Evolutionary conservation across 2,113 vertebrate genomes (phyloP), one percentile per base, ranked within the genome.

Genomic region (Psettodes erumei): DNA sequence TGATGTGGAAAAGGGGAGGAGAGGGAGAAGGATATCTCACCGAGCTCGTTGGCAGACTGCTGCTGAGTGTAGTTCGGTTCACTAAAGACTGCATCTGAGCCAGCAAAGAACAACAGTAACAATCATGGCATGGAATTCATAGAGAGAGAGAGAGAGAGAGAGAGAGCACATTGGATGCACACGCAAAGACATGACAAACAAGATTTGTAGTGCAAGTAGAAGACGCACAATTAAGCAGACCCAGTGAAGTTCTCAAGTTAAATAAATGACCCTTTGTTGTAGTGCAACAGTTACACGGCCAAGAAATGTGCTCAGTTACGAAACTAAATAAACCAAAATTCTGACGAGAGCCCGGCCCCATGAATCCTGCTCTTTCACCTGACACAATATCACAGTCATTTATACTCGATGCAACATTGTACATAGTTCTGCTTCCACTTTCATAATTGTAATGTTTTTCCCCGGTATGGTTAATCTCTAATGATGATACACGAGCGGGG

Each of bases 261-360:
- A 67, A 82, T 79, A 82, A 85, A 85, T 59, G 63, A 66, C 16
- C 32, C 61, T 81, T 84, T 86, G 80, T 67, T 71, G 62, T 48
- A 75, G 62, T 66, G 59, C 64, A 63, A 77, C 59, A 56, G 71
- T 60, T 54, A 75, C 69, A 68, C 23, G 0, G 45, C 51, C 42
- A 71, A 68, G 53, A 71, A 73, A 70, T 12, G 1, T 71, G 54
- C 61, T 77, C 42, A 60, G 51, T 82, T 76, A 82, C 16, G 54
- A 56, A 43, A 47, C 75, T 69, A 75, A 77, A 83, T 27, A 69
- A 61, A 76, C 73, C 70, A 84, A 67, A 65, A 70, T 60, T 38
- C 55, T 43, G 19, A 90, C 81, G 30, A 64, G 55, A 47, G n/a
- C 45, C 77, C 15, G 23, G 75, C 71, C 60, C 56, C 60, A 1